phyloP scores from a whole-genome alignment of 2,888 invertebrate species.

The Cephalotes varians region DNA sequence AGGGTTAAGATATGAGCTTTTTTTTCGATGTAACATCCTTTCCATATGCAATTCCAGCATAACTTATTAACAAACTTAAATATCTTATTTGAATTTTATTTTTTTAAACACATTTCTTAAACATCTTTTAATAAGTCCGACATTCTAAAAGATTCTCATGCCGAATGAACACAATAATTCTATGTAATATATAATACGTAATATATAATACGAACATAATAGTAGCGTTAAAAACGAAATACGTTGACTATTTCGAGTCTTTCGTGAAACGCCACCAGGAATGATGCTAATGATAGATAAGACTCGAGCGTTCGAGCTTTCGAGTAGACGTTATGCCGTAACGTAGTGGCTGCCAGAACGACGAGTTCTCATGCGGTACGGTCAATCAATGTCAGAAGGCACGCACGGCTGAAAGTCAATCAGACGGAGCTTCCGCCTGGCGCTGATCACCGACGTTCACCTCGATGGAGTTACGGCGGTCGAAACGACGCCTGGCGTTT shows the following conservation, averaged over 20 bases:
- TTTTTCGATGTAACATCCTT: background rate
- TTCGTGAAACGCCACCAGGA: background rate
- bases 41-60: background rate
- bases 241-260: background rate
- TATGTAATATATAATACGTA: background rate
- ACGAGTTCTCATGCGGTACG: slow-evolving; percentile 54
- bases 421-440: slow-evolving; percentile 73
- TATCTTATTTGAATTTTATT: background rate
- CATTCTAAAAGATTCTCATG: background rate
- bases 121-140: background rate
- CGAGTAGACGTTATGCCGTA: slow-evolving; percentile 7
- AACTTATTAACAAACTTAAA: background rate
- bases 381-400: slow-evolving; percentile 77
- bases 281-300: slow-evolving; percentile 24
- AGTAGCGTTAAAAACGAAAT: background rate
- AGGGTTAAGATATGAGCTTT: too few relatives aligned
- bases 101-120: background rate
- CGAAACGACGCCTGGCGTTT: slow-evolving; percentile 33
- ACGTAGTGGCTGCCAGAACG: slow-evolving; percentile 19
- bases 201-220: background rate
- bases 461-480: slow-evolving; percentile 18
- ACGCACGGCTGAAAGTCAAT: slow-evolving; percentile 77
- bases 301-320: slow-evolving; percentile 11
- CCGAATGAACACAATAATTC: background rate
- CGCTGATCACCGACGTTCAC: slow-evolving; percentile 52